Conservation (phyloP, 37 sponge, comb jelly and placozoan genomes). For the Bolinopsis microptera region DNA sequence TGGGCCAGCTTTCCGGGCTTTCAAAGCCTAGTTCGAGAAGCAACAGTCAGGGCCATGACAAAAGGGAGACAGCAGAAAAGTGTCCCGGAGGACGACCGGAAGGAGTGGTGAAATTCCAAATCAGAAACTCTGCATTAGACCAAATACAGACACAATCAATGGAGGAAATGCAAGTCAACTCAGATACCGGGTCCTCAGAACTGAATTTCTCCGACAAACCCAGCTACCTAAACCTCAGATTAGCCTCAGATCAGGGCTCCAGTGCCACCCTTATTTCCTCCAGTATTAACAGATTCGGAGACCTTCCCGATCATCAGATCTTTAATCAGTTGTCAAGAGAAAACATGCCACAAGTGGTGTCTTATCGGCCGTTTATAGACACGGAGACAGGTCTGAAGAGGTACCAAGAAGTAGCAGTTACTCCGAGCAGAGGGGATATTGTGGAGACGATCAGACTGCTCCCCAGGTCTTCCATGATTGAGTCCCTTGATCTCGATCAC, state of each 20-base stretch:
- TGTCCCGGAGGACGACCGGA: neutral
- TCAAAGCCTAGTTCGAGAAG: neutral
- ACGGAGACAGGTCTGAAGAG: neutral
- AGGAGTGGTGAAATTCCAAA: neutral
- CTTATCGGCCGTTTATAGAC: neutral
- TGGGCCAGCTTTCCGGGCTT: neutral
- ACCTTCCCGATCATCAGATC: neutral
- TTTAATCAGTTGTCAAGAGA: neutral
- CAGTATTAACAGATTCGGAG: neutral
- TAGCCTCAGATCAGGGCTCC: neutral
- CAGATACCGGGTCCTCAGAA: neutral
- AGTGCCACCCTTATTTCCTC: neutral
- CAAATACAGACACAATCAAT: neutral
- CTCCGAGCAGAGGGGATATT: neutral
- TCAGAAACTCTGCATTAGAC: neutral
- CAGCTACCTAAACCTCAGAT: neutral
- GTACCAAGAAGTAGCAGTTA: neutral
- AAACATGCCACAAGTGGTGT: neutral
- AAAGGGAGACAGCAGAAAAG: neutral
- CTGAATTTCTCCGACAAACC: neutral
- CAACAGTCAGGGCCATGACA: neutral
- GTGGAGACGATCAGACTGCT: neutral
- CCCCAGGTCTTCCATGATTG: neutral
- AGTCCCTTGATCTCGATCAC: constrained; percentile 18
- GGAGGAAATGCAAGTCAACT: neutral